Evolutionary conservation across 2,888 invertebrate species (phyloP).

Genomic region (Papilio gigon): DNA sequence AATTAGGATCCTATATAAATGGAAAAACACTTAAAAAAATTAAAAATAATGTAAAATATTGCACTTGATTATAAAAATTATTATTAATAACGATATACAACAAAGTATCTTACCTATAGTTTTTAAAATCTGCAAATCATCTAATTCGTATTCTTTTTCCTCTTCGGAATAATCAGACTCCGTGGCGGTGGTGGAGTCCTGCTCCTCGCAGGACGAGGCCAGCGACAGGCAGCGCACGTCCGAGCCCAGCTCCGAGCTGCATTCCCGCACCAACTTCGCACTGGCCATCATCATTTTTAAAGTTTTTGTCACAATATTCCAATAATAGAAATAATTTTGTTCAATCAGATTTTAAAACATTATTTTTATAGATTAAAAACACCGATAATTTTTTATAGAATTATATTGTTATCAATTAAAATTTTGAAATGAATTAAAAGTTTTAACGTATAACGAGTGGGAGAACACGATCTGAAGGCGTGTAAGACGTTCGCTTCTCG

Average conservation of each 20-base stretch:
- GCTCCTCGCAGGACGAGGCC: constrained; percentile 81
- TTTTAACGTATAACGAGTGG: constrained; percentile 52
- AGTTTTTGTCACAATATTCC: constrained; percentile 37
- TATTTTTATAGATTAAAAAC: constrained; percentile 1
- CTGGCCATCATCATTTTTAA: constrained; percentile 81
- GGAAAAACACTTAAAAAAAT: too few species aligned
- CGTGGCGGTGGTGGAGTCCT: constrained; percentile 79
- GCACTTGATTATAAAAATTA: too few species aligned
- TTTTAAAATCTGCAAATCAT: constrained; percentile 92
- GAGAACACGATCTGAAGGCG: constrained; percentile 56
- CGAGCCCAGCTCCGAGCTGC: constrained; percentile 78
- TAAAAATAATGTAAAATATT: too few species aligned
- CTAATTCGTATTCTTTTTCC: constrained; percentile 86
- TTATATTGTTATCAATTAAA: background rate
- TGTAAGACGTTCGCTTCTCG: constrained; percentile 55
- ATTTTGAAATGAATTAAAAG: constrained; percentile 27
- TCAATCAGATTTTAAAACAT: constrained; percentile 29
- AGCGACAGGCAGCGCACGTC: constrained; percentile 78
- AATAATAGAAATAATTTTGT: constrained; percentile 42
- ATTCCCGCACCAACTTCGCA: constrained; percentile 80
- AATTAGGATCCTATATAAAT: too few species aligned
- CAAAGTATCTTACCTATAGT: constrained; percentile 88
- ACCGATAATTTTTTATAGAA: background rate
- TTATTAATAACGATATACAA: background rate
- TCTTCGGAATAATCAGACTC: constrained; percentile 83